phyloP scores from a whole-genome alignment of 2,797 vertebrate species.

The Sebastes diaconus region DNA sequence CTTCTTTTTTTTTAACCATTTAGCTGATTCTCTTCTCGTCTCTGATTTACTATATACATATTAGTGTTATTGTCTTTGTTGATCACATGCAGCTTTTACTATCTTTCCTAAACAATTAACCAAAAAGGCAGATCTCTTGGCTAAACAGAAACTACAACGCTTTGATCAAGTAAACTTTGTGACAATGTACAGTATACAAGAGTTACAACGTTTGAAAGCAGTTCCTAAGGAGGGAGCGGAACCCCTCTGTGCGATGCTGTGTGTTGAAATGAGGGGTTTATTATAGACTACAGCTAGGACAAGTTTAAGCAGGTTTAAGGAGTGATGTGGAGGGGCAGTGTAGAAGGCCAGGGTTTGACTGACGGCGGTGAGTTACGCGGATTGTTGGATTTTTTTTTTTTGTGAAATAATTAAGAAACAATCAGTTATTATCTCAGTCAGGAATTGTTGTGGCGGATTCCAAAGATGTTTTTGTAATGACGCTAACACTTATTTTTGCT shows the following conservation, averaged over 20 bases:
- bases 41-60: slow-evolving; percentile 63
- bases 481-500: slow-evolving; percentile 58
- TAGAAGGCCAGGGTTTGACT: slow-evolving; percentile 83
- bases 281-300: slow-evolving; percentile 76
- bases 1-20: slow-evolving; percentile 19
- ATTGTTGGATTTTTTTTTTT: slow-evolving; percentile 68
- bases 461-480: slow-evolving; percentile 85
- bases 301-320: slow-evolving; percentile 83
- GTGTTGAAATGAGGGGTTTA: slow-evolving; percentile 60
- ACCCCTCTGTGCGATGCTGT: slow-evolving; percentile 10
- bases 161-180: slow-evolving; percentile 59
- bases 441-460: slow-evolving; percentile 85
- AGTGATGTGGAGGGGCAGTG: slow-evolving; percentile 82
- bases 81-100: slow-evolving; percentile 70
- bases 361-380: slow-evolving; percentile 75
- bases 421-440: slow-evolving; percentile 74
- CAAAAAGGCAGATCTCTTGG: slow-evolving; percentile 62
- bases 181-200: slow-evolving; percentile 14
- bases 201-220: slow-evolving; percentile 25
- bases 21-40: slow-evolving; percentile 39
- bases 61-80: slow-evolving; percentile 66
- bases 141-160: slow-evolving; percentile 52
- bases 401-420: slow-evolving; percentile 69
- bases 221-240: slow-evolving; percentile 23
- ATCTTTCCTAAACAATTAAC: slow-evolving; percentile 67